phyloP scores from a whole-genome alignment of 2,113 vertebrate genomes.

The Camelus dromedarius region DNA sequence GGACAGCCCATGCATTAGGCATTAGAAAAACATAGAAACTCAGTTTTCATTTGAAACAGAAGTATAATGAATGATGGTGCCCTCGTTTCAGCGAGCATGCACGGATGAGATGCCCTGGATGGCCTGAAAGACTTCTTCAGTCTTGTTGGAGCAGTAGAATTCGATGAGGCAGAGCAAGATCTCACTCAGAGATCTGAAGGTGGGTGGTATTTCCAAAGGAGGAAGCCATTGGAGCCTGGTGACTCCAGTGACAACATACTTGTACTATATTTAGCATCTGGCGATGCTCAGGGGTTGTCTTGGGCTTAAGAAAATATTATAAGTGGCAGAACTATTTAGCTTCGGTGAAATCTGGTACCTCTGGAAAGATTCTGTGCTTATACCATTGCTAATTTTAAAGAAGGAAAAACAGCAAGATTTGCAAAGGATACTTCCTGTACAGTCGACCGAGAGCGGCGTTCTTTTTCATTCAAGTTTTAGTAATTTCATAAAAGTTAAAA shows the following conservation, averaged over 20 bases:
- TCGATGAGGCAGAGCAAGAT: conserved; percentile 81
- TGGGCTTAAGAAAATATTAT: not conserved
- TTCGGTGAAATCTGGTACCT: not conserved
- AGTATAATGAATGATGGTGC: conserved; percentile 88
- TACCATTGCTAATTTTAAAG: not conserved
- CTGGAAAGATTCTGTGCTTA: not conserved
- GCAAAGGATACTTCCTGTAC: not conserved
- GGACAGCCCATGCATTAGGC: not conserved
- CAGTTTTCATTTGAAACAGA: conserved; percentile 83
- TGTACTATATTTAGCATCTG: not conserved
- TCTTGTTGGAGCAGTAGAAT: conserved; percentile 81
- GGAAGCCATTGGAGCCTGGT: not conserved
- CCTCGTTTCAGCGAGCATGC: conserved; percentile 87
- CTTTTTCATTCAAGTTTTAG: not conserved
- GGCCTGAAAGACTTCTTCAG: conserved; percentile 86
- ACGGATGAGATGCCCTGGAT: conserved; percentile 82
- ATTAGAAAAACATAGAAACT: not conserved
- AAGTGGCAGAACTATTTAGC: not conserved
- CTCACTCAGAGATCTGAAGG: conserved; percentile 85
- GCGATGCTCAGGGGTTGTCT: not conserved
- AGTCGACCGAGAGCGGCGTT: not conserved
- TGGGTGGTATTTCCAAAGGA: conserved; percentile 54
- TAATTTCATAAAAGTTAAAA: not conserved
- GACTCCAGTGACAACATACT: not conserved
- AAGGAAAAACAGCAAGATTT: not conserved